A percentile compares a stretch with the other conserved stretches of the same genome.
Conservation (phyloP, 2,888 invertebrate genomes). For the Xestia c-nigrum region DNA sequence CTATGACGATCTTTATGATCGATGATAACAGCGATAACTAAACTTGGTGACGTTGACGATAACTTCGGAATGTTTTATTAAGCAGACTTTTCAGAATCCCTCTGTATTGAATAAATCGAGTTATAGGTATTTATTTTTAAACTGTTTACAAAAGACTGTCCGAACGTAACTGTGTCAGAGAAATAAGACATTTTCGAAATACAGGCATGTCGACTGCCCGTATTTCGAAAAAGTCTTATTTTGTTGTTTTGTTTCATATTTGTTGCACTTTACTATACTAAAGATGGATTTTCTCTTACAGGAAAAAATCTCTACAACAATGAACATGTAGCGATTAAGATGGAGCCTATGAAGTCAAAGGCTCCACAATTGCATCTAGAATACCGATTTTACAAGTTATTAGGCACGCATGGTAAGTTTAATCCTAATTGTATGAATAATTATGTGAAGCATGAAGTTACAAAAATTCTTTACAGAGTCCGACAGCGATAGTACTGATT, state of each 20-base stretch:
- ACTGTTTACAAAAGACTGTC: constrained; percentile 29
- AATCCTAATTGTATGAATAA: constrained; percentile 61
- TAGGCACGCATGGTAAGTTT: constrained; percentile 98
- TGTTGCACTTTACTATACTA: constrained; percentile 17
- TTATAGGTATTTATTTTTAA: constrained; percentile 36
- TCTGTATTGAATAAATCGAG: not conserved
- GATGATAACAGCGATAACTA: constrained; percentile 64
- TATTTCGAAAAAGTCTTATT: no score
- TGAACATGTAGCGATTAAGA: constrained; percentile 99
- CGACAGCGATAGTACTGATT: constrained; percentile 33
- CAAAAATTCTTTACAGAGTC: constrained; percentile 50
- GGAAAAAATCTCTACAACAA: constrained; percentile 99
- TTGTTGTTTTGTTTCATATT: constrained; percentile 14
- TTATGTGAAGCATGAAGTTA: constrained; percentile 47
- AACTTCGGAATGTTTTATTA: constrained; percentile 39
- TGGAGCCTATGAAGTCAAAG: constrained; percentile 99
- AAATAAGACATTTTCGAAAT: constrained; percentile 13
- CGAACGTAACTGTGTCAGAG: constrained; percentile 31
- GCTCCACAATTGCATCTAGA: constrained; percentile 99
- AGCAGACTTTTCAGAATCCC: constrained; percentile 3
- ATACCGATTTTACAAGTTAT: constrained; percentile 99
- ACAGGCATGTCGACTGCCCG: not conserved
- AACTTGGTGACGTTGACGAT: constrained; percentile 62
- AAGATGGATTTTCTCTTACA: constrained; percentile 89
- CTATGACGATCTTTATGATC: constrained; percentile 68